Conservation (phyloP, 2,888 invertebrate genomes). For the Sminthurinus aureus region DNA sequence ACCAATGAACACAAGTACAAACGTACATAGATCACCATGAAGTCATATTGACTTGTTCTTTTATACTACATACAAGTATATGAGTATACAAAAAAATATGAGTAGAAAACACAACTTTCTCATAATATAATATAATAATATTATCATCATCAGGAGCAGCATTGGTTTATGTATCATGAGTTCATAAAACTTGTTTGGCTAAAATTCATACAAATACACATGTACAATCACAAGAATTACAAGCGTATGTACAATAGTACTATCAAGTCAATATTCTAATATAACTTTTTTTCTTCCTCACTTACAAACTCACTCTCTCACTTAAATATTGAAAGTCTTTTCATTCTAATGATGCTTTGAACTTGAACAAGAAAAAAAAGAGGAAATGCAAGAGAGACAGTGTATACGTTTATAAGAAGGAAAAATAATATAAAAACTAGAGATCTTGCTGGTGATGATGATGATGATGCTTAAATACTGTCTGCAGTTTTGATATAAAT, state of each 20-base stretch:
- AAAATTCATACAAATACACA: slow-evolving; percentile 11
- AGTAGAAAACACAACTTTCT: slow-evolving; percentile 13
- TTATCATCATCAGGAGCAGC: not conserved
- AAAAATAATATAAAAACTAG: too few relatives aligned
- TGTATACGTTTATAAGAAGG: too few relatives aligned
- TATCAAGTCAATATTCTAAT: not conserved
- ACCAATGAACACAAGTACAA: too few relatives aligned
- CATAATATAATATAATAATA: not conserved
- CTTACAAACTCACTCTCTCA: not conserved
- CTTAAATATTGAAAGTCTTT: slow-evolving; percentile 1
- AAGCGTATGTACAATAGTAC: not conserved
- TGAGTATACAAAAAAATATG: not conserved
- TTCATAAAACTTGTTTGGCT: slow-evolving; percentile 32
- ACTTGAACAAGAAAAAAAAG: not conserved
- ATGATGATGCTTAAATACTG: too few relatives aligned
- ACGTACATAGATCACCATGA: not conserved
- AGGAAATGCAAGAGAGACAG: not conserved
- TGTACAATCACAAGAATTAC: too few relatives aligned
- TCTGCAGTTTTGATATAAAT: too few relatives aligned
- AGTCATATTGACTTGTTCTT: not conserved
- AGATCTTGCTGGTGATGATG: too few relatives aligned
- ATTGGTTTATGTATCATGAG: slow-evolving; percentile 13
- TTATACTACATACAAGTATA: not conserved
- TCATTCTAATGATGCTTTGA: not conserved
- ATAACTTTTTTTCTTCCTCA: not conserved